These are phyloP conservation scores for Ferrisia virgata DNA, from an alignment of 2,888 invertebrate genomes.

Conservation along the genomic window DNA sequence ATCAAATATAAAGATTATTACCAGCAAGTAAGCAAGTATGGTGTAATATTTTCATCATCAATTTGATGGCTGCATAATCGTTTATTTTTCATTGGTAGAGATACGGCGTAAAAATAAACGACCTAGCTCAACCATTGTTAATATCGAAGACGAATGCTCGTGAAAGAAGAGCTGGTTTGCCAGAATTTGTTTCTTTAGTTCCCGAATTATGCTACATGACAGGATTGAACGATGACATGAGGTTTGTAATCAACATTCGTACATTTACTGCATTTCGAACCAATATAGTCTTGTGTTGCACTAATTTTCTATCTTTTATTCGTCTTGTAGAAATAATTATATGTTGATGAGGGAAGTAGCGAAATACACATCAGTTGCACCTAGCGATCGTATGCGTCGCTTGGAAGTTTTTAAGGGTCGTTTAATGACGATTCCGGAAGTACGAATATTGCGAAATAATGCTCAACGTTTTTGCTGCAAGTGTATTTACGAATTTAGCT, in stretches of 20 bases:
- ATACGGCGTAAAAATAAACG: constrained; percentile 65
- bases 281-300: not conserved
- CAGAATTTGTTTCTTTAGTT: constrained; percentile 67
- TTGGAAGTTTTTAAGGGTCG: constrained; percentile 25
- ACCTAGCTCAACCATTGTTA: constrained; percentile 72
- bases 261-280: too few relatives aligned
- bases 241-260: not conserved
- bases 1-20: constrained; percentile 67
- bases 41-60: too few relatives aligned
- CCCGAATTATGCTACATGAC: constrained; percentile 84
- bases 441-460: not conserved
- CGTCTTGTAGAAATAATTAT: constrained; percentile 56
- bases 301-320: not conserved
- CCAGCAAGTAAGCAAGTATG: constrained; percentile 52
- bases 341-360: constrained; percentile 68
- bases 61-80: not conserved
- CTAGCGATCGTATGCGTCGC: constrained; percentile 60
- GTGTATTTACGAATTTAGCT: not conserved
- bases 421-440: not conserved
- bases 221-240: constrained; percentile 64
- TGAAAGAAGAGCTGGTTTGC: constrained; percentile 68
- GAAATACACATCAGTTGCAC: constrained; percentile 70
- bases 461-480: too few relatives aligned
- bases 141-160: constrained; percentile 65
- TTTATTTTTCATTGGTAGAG: constrained; percentile 54